These are phyloP conservation scores for Ochotona princeps DNA, from an alignment of 2,113 vertebrate species.

Conservation along the genomic window DNA sequence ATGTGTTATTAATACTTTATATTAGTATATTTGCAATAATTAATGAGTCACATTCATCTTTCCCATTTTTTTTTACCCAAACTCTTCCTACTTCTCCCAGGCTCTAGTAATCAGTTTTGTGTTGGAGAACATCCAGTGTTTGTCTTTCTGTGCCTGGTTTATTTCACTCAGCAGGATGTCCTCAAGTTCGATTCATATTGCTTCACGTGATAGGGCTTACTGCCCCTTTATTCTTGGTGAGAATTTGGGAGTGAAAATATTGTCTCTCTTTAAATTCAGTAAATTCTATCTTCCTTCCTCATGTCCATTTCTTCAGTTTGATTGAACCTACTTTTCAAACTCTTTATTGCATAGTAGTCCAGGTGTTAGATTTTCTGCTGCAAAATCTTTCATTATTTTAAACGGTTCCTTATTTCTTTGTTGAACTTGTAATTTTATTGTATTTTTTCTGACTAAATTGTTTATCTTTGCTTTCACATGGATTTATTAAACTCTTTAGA, in stretches of 20 bases:
- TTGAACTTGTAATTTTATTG: not conserved
- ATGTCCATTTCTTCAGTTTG: not conserved
- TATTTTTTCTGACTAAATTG: not conserved
- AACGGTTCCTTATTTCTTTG: not conserved
- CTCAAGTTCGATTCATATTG: too few relatives aligned
- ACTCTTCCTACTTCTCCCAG: too few relatives aligned
- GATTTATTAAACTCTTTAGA: not conserved
- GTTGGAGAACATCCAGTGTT: too few relatives aligned
- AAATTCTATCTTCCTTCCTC: not conserved
- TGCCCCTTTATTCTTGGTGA: not conserved
- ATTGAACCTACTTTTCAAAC: not conserved
- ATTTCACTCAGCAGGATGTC: too few relatives aligned
- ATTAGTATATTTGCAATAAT: too few relatives aligned
- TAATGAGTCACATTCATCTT: too few relatives aligned
- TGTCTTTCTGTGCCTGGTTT: too few relatives aligned
- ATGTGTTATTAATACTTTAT: too few relatives aligned
- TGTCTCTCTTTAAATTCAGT: not conserved
- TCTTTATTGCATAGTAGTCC: not conserved
- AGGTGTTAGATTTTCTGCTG: not conserved
- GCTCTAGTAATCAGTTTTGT: too few relatives aligned
- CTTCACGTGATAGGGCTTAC: too few relatives aligned
- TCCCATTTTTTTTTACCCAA: too few relatives aligned
- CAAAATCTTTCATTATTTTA: not conserved
- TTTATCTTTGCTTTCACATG: not conserved
- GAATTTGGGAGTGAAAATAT: not conserved